Conservation (phyloP, 2,888 invertebrate genomes). For the Schizaphis graminum region DNA sequence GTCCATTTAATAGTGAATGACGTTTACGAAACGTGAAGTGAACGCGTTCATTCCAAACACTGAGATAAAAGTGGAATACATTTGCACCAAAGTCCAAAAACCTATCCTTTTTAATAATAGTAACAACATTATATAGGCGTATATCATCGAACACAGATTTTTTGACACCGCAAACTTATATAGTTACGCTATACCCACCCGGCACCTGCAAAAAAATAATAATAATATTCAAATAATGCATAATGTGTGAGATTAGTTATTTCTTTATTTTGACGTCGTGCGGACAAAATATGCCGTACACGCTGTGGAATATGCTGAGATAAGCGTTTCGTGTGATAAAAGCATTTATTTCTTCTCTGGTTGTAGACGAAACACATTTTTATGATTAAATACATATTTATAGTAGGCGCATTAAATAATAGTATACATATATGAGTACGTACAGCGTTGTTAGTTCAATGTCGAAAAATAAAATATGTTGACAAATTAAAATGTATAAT, state of each 20-base stretch:
- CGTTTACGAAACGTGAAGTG: not conserved
- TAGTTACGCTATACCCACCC: not conserved
- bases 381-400: not conserved
- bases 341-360: not conserved
- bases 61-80: not conserved
- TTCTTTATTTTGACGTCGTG: not conserved
- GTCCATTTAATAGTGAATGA: not conserved
- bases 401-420: not conserved
- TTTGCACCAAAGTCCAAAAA: not conserved
- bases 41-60: not conserved
- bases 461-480: not conserved
- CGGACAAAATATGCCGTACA: no score
- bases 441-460: not conserved
- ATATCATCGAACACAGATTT: not conserved
- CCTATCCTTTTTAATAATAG: not conserved
- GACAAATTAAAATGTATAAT: not conserved
- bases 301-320: not conserved
- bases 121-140: not conserved
- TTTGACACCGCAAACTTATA: not conserved
- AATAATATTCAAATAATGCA: not conserved
- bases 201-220: not conserved
- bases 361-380: conserved; percentile 29
- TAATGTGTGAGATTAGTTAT: not conserved
- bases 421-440: not conserved
- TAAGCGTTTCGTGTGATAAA: conserved; percentile 19